Evolutionary conservation across 2,113 vertebrate genomes (phyloP).

Genomic region (Sander lucioperca): DNA sequence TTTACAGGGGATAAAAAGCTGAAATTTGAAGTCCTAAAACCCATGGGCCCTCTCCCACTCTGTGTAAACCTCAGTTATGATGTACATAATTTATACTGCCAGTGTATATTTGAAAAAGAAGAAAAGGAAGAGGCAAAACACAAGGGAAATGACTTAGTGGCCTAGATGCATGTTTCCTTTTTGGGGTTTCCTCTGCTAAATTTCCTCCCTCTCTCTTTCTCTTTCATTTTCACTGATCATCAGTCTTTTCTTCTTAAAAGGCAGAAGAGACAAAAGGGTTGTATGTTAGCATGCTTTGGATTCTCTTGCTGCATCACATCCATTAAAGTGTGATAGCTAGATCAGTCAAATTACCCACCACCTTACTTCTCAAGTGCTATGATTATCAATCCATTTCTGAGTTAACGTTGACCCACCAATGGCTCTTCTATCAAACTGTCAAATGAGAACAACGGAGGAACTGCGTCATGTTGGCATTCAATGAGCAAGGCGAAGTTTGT

Average conservation of each 20-base stretch:
- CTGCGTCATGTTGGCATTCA: neutral
- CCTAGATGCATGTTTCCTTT: conserved; percentile 79
- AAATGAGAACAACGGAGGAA: conserved; percentile 6
- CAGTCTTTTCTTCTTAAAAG: conserved; percentile 5
- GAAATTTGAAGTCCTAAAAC: conserved; percentile 73
- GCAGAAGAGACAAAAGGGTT: neutral
- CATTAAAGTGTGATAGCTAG: neutral
- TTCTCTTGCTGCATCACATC: neutral
- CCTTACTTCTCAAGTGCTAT: neutral
- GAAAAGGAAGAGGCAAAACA: conserved; percentile 59
- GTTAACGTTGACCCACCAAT: neutral
- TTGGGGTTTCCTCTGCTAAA: conserved; percentile 63
- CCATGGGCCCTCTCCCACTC: conserved; percentile 60
- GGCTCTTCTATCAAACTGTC: neutral
- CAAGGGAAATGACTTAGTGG: conserved; percentile 81
- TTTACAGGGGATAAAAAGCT: conserved; percentile 77
- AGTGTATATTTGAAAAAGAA: conserved; percentile 72
- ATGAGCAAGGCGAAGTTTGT: neutral
- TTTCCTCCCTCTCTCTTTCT: conserved; percentile 42
- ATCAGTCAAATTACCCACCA: conserved; percentile 7
- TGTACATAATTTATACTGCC: conserved; percentile 83
- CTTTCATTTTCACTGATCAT: conserved; percentile 50
- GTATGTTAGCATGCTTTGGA: neutral
- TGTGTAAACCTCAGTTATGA: conserved; percentile 69
- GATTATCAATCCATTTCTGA: neutral